Base-by-base conservation (phyloP, 2,888 invertebrate species). In the Lasioglossum leucozonium region DNA sequence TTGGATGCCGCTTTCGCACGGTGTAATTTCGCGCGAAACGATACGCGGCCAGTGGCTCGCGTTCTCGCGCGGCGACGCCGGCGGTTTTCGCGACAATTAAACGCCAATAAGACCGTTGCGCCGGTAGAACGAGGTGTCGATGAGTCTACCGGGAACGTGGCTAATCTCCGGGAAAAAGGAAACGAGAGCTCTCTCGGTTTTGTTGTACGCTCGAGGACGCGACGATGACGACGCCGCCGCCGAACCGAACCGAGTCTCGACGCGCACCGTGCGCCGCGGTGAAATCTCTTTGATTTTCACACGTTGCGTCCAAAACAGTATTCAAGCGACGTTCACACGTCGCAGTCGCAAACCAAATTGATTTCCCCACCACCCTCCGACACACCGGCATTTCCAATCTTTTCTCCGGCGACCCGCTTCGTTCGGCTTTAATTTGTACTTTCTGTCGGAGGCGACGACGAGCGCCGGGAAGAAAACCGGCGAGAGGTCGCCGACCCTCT, bases 231-330 rank as follows among this genome's bases (percentile, higher is more conserved):
- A 34, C 34, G 40, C 40, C 51, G 10, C 22, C 22, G 51, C 10
- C 51, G 51, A 22, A 8, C n/a, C 51, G 51, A 51, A 4, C 51
- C 47, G 51, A 51, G 51, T 51, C 22, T n/a, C n/a, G n/a, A n/a
- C n/a, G n/a, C n/a, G n/a, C n/a, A n/a, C n/a, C n/a, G n/a, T n/a
- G n/a, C 47, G 47, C 44, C 65, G 58, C 85, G 73, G 78, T 37
- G 85, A 85, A 85, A 85, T 86, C 86, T 79, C 78, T 71, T 75
- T 77, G 65, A 79, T 79, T 85, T 85, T 86, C 86, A 76, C 86
- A 86, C 79, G 86, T 85, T 77, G 51, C 86, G 37, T 82, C 69
- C 77, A 77, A 85, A 82, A 82, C 86, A 40, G 75, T 81, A 79
- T 76, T 77, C 80, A 58, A 65, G 75, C 83, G 69, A 84, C 83